Conservation (phyloP, 2,888 invertebrate species). For the Apotomis turbidana region DNA sequence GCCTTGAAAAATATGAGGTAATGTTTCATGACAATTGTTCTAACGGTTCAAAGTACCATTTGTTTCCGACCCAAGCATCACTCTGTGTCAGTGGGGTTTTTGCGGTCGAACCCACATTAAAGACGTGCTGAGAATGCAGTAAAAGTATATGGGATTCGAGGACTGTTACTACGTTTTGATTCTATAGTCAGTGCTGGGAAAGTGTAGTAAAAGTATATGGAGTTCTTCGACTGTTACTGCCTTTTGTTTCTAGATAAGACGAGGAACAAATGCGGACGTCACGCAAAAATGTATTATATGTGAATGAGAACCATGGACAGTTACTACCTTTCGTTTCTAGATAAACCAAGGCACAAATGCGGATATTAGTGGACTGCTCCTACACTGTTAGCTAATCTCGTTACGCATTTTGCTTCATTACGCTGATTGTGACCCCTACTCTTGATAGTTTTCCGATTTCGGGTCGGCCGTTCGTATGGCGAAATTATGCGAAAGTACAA, state of each 20-base stretch:
- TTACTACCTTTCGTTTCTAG: slow-evolving; percentile 40
- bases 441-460: slow-evolving; percentile 40
- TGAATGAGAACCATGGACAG: neutral
- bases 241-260: slow-evolving; percentile 40
- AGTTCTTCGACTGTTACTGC: slow-evolving; percentile 11
- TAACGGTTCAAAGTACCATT: slow-evolving; percentile 60
- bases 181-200: slow-evolving; percentile 19
- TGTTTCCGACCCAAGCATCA: slow-evolving; percentile 62
- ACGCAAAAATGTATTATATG: slow-evolving; percentile 2
- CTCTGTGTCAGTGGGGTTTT: slow-evolving; percentile 64
- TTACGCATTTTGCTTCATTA: slow-evolving; percentile 63
- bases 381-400: slow-evolving; percentile 60
- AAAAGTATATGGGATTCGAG: slow-evolving; percentile 2
- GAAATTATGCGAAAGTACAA: slow-evolving; percentile 21
- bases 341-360: slow-evolving; percentile 49
- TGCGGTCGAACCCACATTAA: slow-evolving; percentile 58
- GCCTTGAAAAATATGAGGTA: slow-evolving; percentile 47
- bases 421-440: slow-evolving; percentile 48
- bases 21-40: slow-evolving; percentile 54
- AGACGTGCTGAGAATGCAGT: slow-evolving; percentile 1
- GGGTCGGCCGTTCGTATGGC: slow-evolving; percentile 29
- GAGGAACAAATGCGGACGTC: neutral
- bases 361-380: slow-evolving; percentile 55
- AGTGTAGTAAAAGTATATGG: slow-evolving; percentile 5
- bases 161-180: slow-evolving; percentile 41